These are phyloP conservation scores for Channa argus DNA, from an alignment of 2,113 vertebrate species.

Conservation along the genomic window DNA sequence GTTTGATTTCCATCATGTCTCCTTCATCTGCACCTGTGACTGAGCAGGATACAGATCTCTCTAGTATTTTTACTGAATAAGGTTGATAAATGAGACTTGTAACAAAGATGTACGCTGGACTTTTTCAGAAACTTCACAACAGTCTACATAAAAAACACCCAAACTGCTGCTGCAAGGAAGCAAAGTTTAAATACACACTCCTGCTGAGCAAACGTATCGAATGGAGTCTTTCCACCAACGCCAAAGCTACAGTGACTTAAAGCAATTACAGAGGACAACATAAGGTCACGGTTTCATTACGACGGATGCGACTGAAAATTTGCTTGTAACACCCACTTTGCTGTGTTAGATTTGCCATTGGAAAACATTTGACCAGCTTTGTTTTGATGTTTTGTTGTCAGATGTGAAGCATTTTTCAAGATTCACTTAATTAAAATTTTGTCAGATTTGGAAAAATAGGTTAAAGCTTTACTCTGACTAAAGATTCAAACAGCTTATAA, in stretches of 20 bases:
- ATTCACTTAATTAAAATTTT: too few species aligned
- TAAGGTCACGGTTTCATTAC: background rate
- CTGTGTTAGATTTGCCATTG: too few species aligned
- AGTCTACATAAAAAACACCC: background rate
- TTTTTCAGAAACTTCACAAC: too few species aligned
- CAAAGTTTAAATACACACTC: background rate
- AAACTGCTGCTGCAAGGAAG: background rate
- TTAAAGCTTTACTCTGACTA: background rate
- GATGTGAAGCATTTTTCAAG: too few species aligned
- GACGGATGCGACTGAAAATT: background rate
- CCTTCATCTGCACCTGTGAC: background rate
- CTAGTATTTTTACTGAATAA: background rate
- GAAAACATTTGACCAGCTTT: too few species aligned
- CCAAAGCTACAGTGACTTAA: background rate
- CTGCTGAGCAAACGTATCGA: background rate
- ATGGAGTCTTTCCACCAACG: background rate
- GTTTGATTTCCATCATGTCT: constrained; percentile 5
- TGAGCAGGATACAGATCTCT: background rate
- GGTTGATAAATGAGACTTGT: background rate
- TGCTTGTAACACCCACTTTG: background rate
- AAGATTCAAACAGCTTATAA: background rate
- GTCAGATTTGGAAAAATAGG: too few species aligned
- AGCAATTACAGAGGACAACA: background rate
- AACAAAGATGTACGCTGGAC: too few species aligned
- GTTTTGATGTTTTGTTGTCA: too few species aligned